These are phyloP conservation scores for Hipposideros larvatus DNA, from an alignment of 2,797 vertebrate genomes.

Conservation along the genomic window DNA sequence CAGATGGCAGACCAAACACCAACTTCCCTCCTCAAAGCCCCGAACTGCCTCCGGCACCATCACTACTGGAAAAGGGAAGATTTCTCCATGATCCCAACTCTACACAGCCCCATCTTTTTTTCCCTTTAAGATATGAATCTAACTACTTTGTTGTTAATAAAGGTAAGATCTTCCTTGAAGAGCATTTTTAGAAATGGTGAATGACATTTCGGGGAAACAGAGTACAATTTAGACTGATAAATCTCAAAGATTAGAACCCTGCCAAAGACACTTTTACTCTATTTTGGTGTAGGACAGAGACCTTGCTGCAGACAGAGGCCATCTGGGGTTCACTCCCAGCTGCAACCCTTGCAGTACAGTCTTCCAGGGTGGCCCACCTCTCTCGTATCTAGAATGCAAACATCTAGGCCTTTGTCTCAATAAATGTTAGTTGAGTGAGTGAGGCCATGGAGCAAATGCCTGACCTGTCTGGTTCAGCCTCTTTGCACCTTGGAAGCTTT, in stretches of 20 bases:
- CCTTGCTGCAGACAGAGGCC: background rate
- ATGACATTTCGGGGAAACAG: background rate
- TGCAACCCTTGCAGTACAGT: background rate
- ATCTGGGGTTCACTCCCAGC: background rate
- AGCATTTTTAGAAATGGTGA: background rate
- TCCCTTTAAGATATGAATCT: background rate
- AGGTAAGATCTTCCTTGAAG: background rate
- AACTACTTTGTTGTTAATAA: background rate
- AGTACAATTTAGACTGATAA: background rate
- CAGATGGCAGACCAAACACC: background rate
- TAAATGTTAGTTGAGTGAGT: background rate
- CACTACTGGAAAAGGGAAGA: background rate
- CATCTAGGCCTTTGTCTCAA: background rate
- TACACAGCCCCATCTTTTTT: background rate
- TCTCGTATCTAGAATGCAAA: background rate
- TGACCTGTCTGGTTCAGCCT: background rate
- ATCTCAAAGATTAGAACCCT: background rate
- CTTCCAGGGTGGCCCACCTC: background rate
- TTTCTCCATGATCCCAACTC: background rate
- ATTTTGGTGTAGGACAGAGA: background rate
- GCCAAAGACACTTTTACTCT: background rate
- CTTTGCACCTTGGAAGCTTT: background rate
- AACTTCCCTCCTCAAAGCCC: background rate
- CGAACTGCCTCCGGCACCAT: background rate
- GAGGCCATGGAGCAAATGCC: background rate